Conservation (phyloP, 1,140 invertebrate genomes). For the Globodera ellingtonae region DNA sequence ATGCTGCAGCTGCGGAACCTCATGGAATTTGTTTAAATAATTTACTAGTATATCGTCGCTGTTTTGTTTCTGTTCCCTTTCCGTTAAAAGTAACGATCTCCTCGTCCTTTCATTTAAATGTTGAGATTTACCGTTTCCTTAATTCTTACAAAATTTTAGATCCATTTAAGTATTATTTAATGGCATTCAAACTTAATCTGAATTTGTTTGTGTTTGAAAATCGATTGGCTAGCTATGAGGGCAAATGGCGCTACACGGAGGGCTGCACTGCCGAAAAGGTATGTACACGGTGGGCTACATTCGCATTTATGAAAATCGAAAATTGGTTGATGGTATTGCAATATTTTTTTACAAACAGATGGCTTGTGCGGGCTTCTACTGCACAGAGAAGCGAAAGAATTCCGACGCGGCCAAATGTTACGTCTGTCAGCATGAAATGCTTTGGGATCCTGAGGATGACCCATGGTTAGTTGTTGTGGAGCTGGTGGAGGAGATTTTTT, state of each 20-base stretch:
- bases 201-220: conserved; percentile 18
- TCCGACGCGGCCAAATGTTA: conserved; percentile 14
- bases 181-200: conserved; percentile 15
- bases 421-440: conserved; percentile 22
- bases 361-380: conserved; percentile 27
- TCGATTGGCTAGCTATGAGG: conserved; percentile 11
- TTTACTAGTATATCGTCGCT: too few species aligned
- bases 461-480: conserved; percentile 1
- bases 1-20: too few species aligned
- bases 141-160: too few species aligned
- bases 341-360: neutral
- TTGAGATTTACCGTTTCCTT: too few species aligned
- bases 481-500: too few species aligned
- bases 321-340: too few species aligned
- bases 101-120: too few species aligned
- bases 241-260: conserved; percentile 14
- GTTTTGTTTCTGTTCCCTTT: too few species aligned
- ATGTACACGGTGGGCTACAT: neutral
- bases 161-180: neutral
- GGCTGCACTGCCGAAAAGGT: conserved; percentile 18
- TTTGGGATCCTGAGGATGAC: conserved; percentile 20
- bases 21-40: too few species aligned
- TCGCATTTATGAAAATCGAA: too few species aligned
- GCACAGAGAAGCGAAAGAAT: conserved; percentile 8
- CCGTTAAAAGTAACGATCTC: too few species aligned